A percentile compares a stretch with the other conserved stretches of the same genome.
These are phyloP conservation scores for Peromyscus polionotus DNA, from an alignment of 2,113 vertebrate species.

Conservation along the genomic window DNA sequence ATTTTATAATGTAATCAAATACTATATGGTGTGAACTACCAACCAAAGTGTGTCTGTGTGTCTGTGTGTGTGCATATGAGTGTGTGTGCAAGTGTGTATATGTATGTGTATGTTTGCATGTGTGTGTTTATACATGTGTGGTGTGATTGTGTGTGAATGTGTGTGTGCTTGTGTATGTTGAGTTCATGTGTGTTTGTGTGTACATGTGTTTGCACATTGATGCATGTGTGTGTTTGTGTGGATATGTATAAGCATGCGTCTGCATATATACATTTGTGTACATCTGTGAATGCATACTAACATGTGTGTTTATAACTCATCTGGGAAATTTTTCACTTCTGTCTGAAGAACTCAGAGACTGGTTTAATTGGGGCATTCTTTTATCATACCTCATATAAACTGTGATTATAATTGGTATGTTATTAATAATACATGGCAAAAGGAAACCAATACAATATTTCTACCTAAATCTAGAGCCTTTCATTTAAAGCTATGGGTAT, in stretches of 20 bases:
- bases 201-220: neutral
- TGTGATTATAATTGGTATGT: neutral
- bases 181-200: neutral
- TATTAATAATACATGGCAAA: conserved; percentile 44
- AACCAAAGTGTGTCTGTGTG: neutral
- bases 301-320: neutral
- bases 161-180: neutral
- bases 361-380: neutral
- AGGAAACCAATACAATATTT: conserved; percentile 29
- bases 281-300: neutral
- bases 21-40: neutral
- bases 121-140: neutral
- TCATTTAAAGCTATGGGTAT: conserved; percentile 32
- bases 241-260: neutral
- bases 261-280: neutral
- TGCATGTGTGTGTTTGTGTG: neutral
- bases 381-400: neutral
- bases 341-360: neutral
- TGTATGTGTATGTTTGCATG: neutral
- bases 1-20: conserved; percentile 23
- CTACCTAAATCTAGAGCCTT: neutral
- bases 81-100: neutral
- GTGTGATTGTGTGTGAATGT: neutral
- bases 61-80: neutral
- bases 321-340: neutral